Evolutionary conservation across 1,140 invertebrate species (phyloP), one percentile per base, ranked within the genome.

Genomic region (Belonocnema kinseyi): DNA sequence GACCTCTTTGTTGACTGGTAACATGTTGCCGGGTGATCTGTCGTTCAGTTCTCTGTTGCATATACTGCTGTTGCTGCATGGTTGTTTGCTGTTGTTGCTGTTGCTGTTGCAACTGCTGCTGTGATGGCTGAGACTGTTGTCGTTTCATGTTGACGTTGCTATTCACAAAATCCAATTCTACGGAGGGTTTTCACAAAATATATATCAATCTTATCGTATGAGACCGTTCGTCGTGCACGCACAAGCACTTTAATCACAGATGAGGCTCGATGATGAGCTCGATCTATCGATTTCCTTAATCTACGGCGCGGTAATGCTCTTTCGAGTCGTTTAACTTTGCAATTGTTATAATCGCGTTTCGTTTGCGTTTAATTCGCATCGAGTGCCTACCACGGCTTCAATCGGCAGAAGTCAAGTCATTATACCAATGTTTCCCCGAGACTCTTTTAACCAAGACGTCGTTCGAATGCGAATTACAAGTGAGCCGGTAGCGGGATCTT

Each of bases 381-480:
- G 82, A 82, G 70, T 83, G 83, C 79, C 78, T 79, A 80, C 90
- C 93, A 93, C 93, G 93, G 93, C 92, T 87, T 94, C 93, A 93
- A 91, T 94, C 93, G 93, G 93, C 93, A 94, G 93, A 94, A 94
- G 93, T 94, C 93, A 95, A 95, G 94, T 95, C 95, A 95, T 95
- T 93, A 94, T 95, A 82, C 52, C 87, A 87, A 88, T 88, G 81
- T 84, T 86, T 90, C 94, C 95, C 95, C 95, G 94, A 94, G 93
- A 94, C 93, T 94, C 93, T 93, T 93, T 93, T 88, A 94, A 95
- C 94, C 94, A 95, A 96, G 95, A 96, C 95, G 95, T 96, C 95
- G 95, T 94, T 96, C 95, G 95, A 95, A 95, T 95, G 94, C 94
- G 94, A 95, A 94, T 95, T 94, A 94, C 93, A 94, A 94, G 94